Evolutionary conservation across 2,888 invertebrate species (phyloP), one percentile per base, ranked within the genome.

Genomic region (Ptycholaimellus sp.): DNA sequence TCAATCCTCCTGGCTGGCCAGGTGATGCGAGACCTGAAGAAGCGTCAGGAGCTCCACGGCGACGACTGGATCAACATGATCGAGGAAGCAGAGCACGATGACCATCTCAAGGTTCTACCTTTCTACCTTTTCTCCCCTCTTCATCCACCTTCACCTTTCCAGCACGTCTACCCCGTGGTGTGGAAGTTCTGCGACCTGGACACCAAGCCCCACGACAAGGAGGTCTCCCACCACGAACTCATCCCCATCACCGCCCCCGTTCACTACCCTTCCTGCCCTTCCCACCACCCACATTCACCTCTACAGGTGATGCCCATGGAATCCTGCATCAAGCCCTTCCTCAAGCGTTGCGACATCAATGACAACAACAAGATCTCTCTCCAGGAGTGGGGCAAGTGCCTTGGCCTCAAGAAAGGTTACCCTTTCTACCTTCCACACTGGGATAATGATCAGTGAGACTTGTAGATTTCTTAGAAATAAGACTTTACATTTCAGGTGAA

Each of bases 181-280:
- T 93, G 90, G 90, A 93, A 93, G 63, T 68, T 66, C 58, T 93
- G 93, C 61, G 87, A 93, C 61, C 70, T 93, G 41, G 90, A 90
- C 63, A 76, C 76, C 37, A 74, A 80, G 63, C 79, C 82, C 47
- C 74, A 75, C 56, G 82, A 85, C 66, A 72, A 76, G 70, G 75
- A 63, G 22, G 80, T 93, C 31, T 82, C 82, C 20, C 73, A 81
- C 28, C 82, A 85, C 66, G 90, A 93, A 65, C 67, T 93, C 55
- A 85, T 85, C 70, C 85, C 85, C 37, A 81, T 87, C 59, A 73
- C 82, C 42, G 87, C 87, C 35, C 83, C 85, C 2, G 68, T n/a
- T n/a, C n/a, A n/a, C n/a, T n/a, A n/a, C n/a, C n/a, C n/a, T n/a
- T n/a, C n/a, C n/a, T n/a, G n/a, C n/a, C n/a, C n/a, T n/a, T n/a